These are phyloP conservation scores for Rhea americana DNA, from an alignment of 2,113 vertebrate genomes.

Conservation along the genomic window DNA sequence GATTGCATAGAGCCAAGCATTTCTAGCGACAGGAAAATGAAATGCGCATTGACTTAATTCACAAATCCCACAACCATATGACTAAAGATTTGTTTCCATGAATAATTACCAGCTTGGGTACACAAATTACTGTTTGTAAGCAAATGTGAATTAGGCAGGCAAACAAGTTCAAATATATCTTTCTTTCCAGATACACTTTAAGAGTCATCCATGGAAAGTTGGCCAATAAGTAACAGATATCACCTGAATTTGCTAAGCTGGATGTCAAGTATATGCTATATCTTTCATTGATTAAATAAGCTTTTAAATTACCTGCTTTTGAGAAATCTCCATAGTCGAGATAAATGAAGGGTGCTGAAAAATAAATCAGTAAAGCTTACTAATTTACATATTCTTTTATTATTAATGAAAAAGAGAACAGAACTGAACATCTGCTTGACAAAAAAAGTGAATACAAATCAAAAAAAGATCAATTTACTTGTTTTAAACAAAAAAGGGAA, in stretches of 20 bases:
- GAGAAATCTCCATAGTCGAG: conserved; percentile 90
- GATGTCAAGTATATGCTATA: not conserved
- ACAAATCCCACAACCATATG: conserved; percentile 16
- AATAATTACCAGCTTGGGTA: conserved; percentile 20
- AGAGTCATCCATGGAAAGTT: not conserved
- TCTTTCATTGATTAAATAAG: not conserved
- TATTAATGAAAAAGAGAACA: not conserved
- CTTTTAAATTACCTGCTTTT: conserved; percentile 88
- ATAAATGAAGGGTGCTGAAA: conserved; percentile 83
- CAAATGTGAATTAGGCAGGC: not conserved
- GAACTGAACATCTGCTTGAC: not conserved
- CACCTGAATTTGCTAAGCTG: not conserved
- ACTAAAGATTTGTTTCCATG: not conserved
- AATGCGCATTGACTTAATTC: not conserved
- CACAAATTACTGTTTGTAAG: conserved; percentile 24
- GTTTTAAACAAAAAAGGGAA: not conserved
- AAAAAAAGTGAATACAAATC: not conserved
- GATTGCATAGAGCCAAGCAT: conserved; percentile 4
- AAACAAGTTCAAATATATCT: not conserved
- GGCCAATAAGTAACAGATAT: not conserved
- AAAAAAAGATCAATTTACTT: not conserved
- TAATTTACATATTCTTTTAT: not conserved
- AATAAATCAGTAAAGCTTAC: conserved; percentile 20
- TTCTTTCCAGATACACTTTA: not conserved
- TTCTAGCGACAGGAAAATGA: not conserved